These are phyloP conservation scores for Cladorhizidae sp. DNA, from an alignment of 37 sponge, comb jelly and placozoan genomes.

Conservation along the genomic window DNA sequence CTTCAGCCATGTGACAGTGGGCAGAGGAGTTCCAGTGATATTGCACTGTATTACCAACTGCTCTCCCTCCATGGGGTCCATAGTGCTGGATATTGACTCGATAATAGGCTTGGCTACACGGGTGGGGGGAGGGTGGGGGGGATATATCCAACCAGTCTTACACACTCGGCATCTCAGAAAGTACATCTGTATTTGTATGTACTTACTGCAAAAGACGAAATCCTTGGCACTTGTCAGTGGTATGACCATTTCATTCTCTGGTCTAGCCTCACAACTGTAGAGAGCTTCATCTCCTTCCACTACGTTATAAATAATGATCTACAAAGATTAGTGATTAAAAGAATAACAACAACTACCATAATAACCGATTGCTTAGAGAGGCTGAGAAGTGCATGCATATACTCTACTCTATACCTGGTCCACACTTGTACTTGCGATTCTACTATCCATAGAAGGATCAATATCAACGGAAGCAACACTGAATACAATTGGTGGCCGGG, in stretches of 20 bases:
- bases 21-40: slow-evolving; percentile 14
- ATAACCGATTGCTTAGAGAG: too few relatives aligned
- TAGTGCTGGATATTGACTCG: background rate
- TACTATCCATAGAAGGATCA: background rate
- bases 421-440: background rate
- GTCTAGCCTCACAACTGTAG: background rate
- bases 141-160: too few relatives aligned
- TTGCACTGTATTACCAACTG: background rate
- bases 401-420: background rate
- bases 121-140: too few relatives aligned
- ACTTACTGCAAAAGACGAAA: slow-evolving; percentile 16
- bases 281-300: background rate
- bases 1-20: slow-evolving; percentile 21
- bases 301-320: background rate
- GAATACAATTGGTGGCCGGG: slow-evolving; percentile 24
- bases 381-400: too few relatives aligned
- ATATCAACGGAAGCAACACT: background rate
- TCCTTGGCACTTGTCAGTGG: background rate
- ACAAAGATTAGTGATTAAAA: background rate
- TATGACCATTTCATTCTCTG: too few relatives aligned
- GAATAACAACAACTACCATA: background rate
- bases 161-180: too few relatives aligned
- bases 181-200: background rate
- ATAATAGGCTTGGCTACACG: slow-evolving; percentile 24
- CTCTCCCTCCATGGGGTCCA: slow-evolving; percentile 9